phyloP scores from a whole-genome alignment of 2,888 invertebrate genomes.

The Polydrusus pterygomalis region DNA sequence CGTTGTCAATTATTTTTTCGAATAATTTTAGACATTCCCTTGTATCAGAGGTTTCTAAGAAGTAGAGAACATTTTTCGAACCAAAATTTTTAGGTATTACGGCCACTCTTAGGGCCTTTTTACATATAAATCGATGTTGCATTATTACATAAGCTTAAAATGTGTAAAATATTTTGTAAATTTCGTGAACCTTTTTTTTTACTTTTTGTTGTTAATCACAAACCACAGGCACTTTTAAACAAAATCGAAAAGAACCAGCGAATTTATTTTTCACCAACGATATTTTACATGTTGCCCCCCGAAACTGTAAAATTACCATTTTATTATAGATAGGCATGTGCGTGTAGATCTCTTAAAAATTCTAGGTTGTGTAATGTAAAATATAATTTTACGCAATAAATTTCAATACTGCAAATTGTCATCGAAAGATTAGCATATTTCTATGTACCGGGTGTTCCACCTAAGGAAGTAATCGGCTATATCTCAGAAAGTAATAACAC shows the following conservation, averaged over 20 bases:
- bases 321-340: constrained; percentile 6
- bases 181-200: constrained; percentile 58
- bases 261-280: constrained; percentile 34
- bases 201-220: constrained; percentile 23
- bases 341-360: constrained; percentile 19
- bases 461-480: too few species aligned
- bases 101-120: constrained; percentile 44
- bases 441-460: too few species aligned
- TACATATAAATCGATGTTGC: constrained; percentile 51
- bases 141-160: constrained; percentile 70
- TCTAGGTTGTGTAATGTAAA: constrained; percentile 28
- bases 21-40: constrained; percentile 29
- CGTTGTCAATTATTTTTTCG: neutral
- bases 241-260: constrained; percentile 34
- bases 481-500: too few species aligned
- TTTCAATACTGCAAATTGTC: neutral
- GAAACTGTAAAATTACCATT: constrained; percentile 20
- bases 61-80: constrained; percentile 46
- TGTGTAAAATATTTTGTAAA: constrained; percentile 70
- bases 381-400: neutral
- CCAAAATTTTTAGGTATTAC: constrained; percentile 52
- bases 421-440: neutral
- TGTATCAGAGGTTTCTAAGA: constrained; percentile 31
- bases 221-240: constrained; percentile 26
- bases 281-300: constrained; percentile 24